phyloP scores from a whole-genome alignment of 2,113 vertebrate genomes.

The Plecotus auritus region DNA sequence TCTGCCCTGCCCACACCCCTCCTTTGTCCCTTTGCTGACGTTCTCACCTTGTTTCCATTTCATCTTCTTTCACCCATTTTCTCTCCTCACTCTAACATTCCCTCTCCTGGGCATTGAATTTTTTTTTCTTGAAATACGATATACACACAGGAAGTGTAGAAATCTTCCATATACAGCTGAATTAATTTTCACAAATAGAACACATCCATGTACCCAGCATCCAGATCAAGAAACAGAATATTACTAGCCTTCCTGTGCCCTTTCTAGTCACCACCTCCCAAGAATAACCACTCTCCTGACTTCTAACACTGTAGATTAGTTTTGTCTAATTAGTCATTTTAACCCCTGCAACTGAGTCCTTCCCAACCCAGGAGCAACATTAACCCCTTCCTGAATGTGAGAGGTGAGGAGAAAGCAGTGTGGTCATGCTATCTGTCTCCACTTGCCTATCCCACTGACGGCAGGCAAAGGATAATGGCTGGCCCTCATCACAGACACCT shows the following conservation, averaged over 20 bases:
- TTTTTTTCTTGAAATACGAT: neutral
- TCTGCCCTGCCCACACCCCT: neutral
- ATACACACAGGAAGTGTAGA: neutral
- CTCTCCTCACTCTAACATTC: neutral
- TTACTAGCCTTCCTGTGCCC: neutral
- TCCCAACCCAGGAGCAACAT: neutral
- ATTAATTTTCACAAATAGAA: neutral
- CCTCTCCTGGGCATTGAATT: neutral
- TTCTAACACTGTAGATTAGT: neutral
- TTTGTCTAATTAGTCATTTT: neutral
- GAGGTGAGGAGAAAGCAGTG: too few relatives aligned
- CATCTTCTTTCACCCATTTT: neutral
- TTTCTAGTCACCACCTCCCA: neutral
- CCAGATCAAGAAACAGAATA: neutral
- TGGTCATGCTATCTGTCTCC: neutral
- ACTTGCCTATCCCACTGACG: neutral
- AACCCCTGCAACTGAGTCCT: neutral
- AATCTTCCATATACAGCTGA: neutral
- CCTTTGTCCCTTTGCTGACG: fast-evolving
- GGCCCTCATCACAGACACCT: neutral
- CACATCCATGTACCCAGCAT: neutral
- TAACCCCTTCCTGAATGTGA: neutral
- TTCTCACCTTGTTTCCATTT: too few relatives aligned
- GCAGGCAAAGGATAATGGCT: neutral
- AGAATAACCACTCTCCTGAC: neutral